Evolutionary conservation across 2,113 vertebrate species (phyloP).

Genomic region (Smithornis capensis): DNA sequence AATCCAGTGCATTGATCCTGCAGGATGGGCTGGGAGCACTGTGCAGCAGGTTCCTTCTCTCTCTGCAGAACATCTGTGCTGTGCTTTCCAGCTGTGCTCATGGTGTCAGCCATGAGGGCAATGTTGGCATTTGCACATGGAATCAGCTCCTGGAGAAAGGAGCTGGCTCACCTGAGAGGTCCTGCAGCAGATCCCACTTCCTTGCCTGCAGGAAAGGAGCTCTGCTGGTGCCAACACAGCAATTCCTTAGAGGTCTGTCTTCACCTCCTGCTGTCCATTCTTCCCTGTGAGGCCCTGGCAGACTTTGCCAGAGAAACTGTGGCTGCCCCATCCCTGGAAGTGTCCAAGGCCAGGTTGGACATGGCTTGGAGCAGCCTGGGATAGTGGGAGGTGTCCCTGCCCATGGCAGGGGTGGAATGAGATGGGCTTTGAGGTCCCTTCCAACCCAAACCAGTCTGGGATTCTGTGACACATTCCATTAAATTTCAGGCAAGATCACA

Average conservation of each 20-base stretch:
- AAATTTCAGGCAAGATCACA: neutral
- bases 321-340: neutral
- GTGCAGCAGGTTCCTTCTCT: neutral
- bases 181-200: neutral
- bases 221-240: neutral
- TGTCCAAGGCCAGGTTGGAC: neutral
- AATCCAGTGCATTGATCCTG: neutral
- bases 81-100: neutral
- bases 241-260: neutral
- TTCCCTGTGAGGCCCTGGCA: neutral
- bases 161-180: neutral
- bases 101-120: rapidly evolving
- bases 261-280: neutral
- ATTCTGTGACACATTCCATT: neutral
- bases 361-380: neutral
- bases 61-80: neutral
- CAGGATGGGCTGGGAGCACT: neutral
- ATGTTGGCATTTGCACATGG: neutral
- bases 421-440: neutral
- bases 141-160: neutral
- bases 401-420: neutral
- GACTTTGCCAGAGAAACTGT: neutral
- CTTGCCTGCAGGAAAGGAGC: neutral
- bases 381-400: neutral
- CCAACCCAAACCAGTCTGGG: neutral